Base-by-base conservation (phyloP, 2,888 invertebrate species). In the Amblyteles armatorius region DNA sequence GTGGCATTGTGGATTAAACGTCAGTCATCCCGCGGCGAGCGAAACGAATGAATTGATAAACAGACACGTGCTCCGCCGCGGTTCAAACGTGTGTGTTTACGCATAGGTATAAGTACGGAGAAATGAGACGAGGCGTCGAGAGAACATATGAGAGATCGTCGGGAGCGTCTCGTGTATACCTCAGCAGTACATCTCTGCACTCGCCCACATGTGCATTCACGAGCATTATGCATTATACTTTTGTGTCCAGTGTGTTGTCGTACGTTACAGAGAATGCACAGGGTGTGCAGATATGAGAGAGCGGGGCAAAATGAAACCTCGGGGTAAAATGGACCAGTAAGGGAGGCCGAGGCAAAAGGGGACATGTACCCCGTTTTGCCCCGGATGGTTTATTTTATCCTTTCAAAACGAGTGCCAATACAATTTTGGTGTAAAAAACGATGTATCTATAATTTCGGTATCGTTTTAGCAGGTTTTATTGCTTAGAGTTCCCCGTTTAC, bases 1-100 rank as follows among this genome's bases (percentile, higher is more conserved):
- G 48, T 60, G 50, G 79, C 79, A 82, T 82, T 82, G 76, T 80
- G 82, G 77, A 82, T 82, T 85, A 82, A 85, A 82, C 82, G 85
- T 85, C 85, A 85, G 77, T 85, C 79, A 82, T 82, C 73, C 69
- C 78, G 48, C 63, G 65, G 79, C 55, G 72, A 72, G 72, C 67
- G 72, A 82, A 82, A 79, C 76, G 79, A 80, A 85, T 82, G 82
- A 72, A 85, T 85, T 79, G 82, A 85, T 82, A 85, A 85, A 82
- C 82, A 73, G 78, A 79, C 67, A 57, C 76, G 44, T 63, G 33
- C 57, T 77, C 33, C 19, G 29, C 52, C 73, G 52, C 55, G 26
- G 33, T 72, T 50, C 52, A 60, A 67, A 9, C 52, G 40, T 60
- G 22, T 60, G 44, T 77, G 68, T 57, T 55, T 40, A 79, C 78